Base-by-base conservation (phyloP, 2,113 vertebrate genomes). In the Pituophis catenifer region DNA sequence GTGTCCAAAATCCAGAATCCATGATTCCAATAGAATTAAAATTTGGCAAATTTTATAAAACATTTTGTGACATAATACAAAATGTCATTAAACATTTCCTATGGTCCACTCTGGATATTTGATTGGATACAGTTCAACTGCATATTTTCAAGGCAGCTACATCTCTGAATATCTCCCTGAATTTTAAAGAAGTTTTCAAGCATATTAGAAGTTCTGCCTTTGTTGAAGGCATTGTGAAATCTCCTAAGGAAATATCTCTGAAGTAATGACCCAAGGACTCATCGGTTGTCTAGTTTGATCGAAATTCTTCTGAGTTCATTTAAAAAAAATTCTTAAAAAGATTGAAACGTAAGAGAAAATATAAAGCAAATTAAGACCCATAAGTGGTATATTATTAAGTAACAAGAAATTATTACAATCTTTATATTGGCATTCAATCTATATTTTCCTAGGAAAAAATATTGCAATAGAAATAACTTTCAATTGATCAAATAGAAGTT, bases 361-460 rank as follows among this genome's bases (percentile, higher is more conserved):
- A 38, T 26, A 86, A 59, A 91, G 9, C 24, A 54, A 5, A 44
- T 48, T 44, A 57, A 59, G 44, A 58, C 0, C 1, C 8, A 21
- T 86, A 13, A 58, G 7, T 59, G 8, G 17, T 5, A 91, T 23
- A 11, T 86, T 91, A 86, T 57, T 91, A 85, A 57, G 3, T 9
- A 44, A 48, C 3, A 86, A 85, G 6, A 86, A 86, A 26, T 7
- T 48, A 86, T 57, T 48, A 86, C 48, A 86, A 86, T 24, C 8
- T 13, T 59, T 89, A 2, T 26, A 3, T 55, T 75, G 8, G 6
- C 52, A 59, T 26, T 91, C 44, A 50, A 52, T 57, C 65, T 24
- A 53, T 53, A 58, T 8, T 0, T 86, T 0, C 0, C 15, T 21
- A 85, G 38, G 55, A 91, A 81, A 91, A 94, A 38, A 0, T 0